Conservation (phyloP, 2,888 invertebrate species). For the Melieria crassipennis region DNA sequence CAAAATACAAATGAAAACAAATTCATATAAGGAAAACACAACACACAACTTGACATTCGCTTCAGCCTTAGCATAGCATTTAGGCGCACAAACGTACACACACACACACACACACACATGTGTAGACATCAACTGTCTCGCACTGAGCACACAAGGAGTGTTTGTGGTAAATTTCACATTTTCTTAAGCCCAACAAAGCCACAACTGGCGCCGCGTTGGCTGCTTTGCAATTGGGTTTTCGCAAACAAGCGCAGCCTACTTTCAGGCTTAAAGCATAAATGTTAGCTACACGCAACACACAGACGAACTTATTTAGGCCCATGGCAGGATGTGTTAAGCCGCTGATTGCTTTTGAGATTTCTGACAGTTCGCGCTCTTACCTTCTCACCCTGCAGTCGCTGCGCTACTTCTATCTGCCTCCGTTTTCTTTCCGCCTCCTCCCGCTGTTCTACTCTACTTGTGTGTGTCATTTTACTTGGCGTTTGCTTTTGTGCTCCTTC, state of each 20-base stretch:
- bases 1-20: slow-evolving; percentile 2
- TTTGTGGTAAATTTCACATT: slow-evolving; percentile 15
- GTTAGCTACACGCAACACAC: not conserved
- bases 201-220: slow-evolving; percentile 3
- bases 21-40: not conserved
- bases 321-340: slow-evolving; percentile 35
- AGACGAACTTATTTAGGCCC: slow-evolving; percentile 1
- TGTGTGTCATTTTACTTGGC: not conserved
- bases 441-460: not conserved
- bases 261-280: slow-evolving; percentile 25
- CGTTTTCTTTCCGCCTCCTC: not conserved
- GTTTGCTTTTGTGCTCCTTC: not conserved
- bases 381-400: not conserved
- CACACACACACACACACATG: not conserved
- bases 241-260: slow-evolving; percentile 32
- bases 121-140: not conserved
- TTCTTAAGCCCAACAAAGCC: slow-evolving; percentile 17
- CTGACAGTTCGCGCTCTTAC: too few species aligned
- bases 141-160: not conserved
- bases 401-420: not conserved
- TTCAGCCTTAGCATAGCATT: not conserved
- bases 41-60: not conserved
- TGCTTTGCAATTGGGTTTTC: not conserved
- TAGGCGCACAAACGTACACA: not conserved
- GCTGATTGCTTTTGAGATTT: slow-evolving; percentile 34